phyloP scores from a whole-genome alignment of 2,797 vertebrate genomes.

The Protonibea diacanthus region DNA sequence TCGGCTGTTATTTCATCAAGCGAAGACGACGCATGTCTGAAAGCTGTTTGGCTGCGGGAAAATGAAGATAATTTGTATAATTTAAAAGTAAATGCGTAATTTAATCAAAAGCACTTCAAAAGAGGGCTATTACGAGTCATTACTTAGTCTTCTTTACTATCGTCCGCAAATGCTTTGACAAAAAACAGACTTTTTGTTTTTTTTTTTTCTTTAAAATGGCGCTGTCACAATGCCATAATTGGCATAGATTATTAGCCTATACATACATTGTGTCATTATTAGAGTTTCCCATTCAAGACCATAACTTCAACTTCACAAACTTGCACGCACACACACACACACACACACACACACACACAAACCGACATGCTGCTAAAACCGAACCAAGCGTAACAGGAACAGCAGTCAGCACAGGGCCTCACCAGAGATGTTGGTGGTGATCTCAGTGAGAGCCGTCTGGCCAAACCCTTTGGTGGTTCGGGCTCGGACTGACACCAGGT shows the following conservation, averaged over 20 bases:
- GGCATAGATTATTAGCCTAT: background rate
- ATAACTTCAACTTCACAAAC: background rate
- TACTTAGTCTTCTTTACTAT: conserved; percentile 11
- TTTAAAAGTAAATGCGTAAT: conserved; percentile 32
- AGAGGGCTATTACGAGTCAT: conserved; percentile 13
- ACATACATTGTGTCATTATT: background rate
- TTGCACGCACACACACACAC: background rate
- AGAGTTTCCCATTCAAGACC: background rate
- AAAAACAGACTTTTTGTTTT: background rate
- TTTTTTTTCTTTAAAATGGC: background rate
- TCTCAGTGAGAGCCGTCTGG: conserved; percentile 93
- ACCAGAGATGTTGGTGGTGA: conserved; percentile 99
- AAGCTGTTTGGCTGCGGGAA: conserved; percentile 26
- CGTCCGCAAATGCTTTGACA: background rate
- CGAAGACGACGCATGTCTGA: conserved; percentile 17
- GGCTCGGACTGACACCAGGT: conserved; percentile 95
- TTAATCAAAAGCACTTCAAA: conserved; percentile 53
- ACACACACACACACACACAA: background rate
- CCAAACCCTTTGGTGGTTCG: conserved; percentile 95
- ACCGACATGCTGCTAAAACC: background rate
- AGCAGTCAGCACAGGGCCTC: conserved; percentile 22
- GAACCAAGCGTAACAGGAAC: background rate
- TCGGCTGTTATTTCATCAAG: conserved; percentile 35
- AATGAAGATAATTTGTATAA: conserved; percentile 41
- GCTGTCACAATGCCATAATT: background rate